Conservation (phyloP, 1,140 invertebrate species). For the Cepaea nemoralis region DNA sequence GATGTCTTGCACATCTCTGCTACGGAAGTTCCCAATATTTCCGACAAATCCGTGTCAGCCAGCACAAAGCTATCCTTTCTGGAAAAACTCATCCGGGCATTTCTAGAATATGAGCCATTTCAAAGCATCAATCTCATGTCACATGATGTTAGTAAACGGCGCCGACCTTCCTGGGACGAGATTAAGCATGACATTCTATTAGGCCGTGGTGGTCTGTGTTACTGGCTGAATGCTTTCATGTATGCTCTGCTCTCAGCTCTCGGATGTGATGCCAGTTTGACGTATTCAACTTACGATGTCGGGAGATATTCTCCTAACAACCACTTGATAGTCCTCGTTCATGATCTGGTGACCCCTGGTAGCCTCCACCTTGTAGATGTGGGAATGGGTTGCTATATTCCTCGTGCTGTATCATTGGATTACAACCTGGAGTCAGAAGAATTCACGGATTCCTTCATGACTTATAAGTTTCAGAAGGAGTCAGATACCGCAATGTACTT, state of each 20-base stretch:
- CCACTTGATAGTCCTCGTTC: background rate
- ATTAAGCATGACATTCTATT: background rate
- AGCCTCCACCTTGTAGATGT: background rate
- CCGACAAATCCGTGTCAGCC: background rate
- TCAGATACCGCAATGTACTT: background rate
- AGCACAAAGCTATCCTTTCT: background rate
- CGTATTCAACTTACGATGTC: background rate
- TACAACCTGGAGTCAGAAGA: background rate
- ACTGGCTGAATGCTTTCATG: constrained; percentile 5
- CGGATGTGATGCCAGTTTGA: background rate
- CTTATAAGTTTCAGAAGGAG: background rate
- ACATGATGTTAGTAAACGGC: background rate
- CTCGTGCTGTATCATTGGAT: background rate
- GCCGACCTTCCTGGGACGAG: background rate
- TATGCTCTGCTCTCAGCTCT: background rate
- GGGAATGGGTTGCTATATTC: background rate
- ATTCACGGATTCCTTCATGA: constrained; percentile 8
- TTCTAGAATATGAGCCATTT: constrained; percentile 3
- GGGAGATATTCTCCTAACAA: background rate
- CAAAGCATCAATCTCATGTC: constrained; percentile 16
- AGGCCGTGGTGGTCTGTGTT: background rate
- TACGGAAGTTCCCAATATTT: background rate
- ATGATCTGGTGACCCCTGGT: background rate
- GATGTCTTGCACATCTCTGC: background rate
- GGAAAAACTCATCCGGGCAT: background rate